Percentiles rank a stretch among this genome's conserved stretches.
Conservation (phyloP, 2,888 invertebrate species). For the Lydus trimaculatus region DNA sequence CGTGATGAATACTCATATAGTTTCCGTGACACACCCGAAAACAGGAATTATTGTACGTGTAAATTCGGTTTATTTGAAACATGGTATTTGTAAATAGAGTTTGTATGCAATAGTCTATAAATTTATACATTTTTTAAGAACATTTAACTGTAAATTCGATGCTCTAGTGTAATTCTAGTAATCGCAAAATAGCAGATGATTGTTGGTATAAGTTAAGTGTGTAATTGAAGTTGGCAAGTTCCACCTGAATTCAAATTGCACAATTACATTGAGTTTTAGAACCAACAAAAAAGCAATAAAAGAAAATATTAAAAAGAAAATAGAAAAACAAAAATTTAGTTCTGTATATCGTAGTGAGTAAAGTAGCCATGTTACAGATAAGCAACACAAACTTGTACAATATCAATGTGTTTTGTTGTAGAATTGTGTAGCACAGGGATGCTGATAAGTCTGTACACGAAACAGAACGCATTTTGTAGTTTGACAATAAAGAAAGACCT, state of each 20-base stretch:
- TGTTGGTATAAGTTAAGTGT: neutral
- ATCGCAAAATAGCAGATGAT: neutral
- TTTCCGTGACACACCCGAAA: conserved; percentile 6
- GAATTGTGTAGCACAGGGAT: conserved; percentile 27
- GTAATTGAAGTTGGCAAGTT: conserved; percentile 5
- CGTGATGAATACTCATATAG: neutral
- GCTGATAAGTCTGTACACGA: conserved; percentile 20
- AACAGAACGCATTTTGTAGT: conserved; percentile 38
- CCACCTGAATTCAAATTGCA: conserved; percentile 5
- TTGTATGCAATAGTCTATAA: neutral
- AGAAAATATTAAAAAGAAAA: conserved; percentile 13
- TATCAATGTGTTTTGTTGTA: conserved; percentile 40
- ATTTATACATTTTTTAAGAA: neutral
- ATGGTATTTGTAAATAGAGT: neutral
- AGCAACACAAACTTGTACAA: conserved; percentile 37
- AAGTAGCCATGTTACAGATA: conserved; percentile 47
- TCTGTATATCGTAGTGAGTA: conserved; percentile 43
- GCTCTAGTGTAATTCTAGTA: neutral
- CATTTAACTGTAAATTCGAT: neutral
- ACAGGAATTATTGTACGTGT: neutral
- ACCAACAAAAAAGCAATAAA: conserved; percentile 6
- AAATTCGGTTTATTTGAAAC: neutral
- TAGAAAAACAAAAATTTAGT: conserved; percentile 31
- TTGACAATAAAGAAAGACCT: conserved; percentile 48
- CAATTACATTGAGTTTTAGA: neutral